A percentile compares a stretch with the other conserved stretches of the same genome.
phyloP scores from a whole-genome alignment of 2,888 invertebrate species.

The Orthosia gracilis region DNA sequence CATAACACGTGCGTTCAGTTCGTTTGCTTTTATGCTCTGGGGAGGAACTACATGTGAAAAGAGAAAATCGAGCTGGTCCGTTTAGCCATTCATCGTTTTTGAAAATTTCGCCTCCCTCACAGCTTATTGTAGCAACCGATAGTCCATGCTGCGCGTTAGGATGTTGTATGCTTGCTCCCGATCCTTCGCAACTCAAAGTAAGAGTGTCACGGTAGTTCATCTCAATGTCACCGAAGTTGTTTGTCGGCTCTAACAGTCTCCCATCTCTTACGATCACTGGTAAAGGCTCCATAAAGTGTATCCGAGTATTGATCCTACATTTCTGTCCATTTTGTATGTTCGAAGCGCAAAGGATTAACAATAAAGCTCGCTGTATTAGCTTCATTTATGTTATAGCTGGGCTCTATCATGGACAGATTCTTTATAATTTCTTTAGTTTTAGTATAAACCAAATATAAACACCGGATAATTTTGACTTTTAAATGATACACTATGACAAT shows the following conservation, averaged over 20 bases:
- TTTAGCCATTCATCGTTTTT: conserved; percentile 81
- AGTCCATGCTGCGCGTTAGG: conserved; percentile 70
- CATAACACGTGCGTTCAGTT: conserved; percentile 80
- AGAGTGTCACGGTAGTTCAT: conserved; percentile 78
- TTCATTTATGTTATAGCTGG: conserved; percentile 33
- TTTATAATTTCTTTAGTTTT: not conserved
- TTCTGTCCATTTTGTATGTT: conserved; percentile 73
- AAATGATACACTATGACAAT: conserved; percentile 13
- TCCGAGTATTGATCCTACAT: conserved; percentile 79
- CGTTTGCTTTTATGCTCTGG: conserved; percentile 78
- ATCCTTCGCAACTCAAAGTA: conserved; percentile 81
- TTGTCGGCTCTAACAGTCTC: conserved; percentile 81
- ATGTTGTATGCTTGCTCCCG: conserved; percentile 73
- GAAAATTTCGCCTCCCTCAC: conserved; percentile 79
- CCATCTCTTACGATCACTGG: conserved; percentile 81
- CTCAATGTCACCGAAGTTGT: conserved; percentile 77
- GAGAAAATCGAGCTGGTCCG: conserved; percentile 73
- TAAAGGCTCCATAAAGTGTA: conserved; percentile 81
- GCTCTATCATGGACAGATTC: conserved; percentile 1
- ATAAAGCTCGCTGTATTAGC: conserved; percentile 75
- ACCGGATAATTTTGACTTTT: conserved; percentile 42
- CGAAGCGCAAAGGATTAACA: conserved; percentile 80
- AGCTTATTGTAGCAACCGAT: conserved; percentile 76
- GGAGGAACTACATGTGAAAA: conserved; percentile 75
- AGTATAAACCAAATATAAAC: not conserved